Conservation (phyloP, 2,888 invertebrate species). For the Cephus rjabovi region DNA sequence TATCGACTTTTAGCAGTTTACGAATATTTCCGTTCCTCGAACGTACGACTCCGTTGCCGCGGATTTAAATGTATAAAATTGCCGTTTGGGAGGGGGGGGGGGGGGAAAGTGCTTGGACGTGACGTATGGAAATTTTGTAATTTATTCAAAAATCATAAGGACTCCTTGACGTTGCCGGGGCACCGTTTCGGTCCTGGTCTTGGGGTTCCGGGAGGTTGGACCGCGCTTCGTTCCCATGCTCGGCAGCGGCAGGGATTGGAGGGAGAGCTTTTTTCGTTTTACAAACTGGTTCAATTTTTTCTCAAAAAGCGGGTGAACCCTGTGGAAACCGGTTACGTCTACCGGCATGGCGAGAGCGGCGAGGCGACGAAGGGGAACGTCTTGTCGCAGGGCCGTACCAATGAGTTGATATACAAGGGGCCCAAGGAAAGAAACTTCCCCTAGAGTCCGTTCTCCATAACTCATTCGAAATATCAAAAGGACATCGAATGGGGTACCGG, state of each 20-base stretch:
- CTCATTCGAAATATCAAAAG: neutral
- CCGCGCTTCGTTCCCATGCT: constrained; percentile 39
- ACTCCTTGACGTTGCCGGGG: neutral
- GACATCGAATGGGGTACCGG: neutral
- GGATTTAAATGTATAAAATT: neutral
- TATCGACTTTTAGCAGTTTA: neutral
- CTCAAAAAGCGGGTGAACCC: constrained; percentile 64
- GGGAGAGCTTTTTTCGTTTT: constrained; percentile 64
- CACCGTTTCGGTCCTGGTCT: constrained; percentile 9
- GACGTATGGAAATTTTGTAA: neutral
- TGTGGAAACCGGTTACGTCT: constrained; percentile 60
- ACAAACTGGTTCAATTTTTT: constrained; percentile 67
- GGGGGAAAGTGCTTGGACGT: neutral
- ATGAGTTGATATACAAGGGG: neutral
- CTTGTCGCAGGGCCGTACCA: constrained; percentile 26
- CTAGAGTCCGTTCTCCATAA: neutral
- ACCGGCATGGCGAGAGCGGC: constrained; percentile 16
- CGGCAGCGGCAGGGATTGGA: constrained; percentile 29
- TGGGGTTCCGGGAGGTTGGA: constrained; percentile 50
- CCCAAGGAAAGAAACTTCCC: neutral
- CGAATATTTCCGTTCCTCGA: neutral
- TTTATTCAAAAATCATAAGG: neutral
- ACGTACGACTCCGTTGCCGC: neutral
- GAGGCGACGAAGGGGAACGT: constrained; percentile 35
- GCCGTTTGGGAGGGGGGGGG: too few relatives aligned